These are phyloP conservation scores for Cricetomys ansorgei DNA, from an alignment of 2,113 vertebrate genomes.

Conservation along the genomic window DNA sequence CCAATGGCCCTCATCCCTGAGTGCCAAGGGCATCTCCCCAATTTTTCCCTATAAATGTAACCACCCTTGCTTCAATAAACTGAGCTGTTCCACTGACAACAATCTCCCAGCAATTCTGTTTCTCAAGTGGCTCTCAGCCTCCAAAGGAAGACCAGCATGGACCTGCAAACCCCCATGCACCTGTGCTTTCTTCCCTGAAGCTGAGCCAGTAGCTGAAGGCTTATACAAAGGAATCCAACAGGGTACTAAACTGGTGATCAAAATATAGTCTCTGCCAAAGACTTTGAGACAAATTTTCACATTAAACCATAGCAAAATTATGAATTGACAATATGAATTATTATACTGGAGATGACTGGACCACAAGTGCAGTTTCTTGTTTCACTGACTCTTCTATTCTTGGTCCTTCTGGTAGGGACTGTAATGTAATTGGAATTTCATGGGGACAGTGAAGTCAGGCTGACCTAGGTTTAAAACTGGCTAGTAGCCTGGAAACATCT, in stretches of 20 bases:
- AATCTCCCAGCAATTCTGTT: too few relatives aligned
- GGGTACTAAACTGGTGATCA: background rate
- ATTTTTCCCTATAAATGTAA: too few relatives aligned
- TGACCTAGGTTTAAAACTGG: background rate
- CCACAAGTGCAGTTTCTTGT: background rate
- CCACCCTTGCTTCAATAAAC: too few relatives aligned
- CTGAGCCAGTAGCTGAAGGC: too few relatives aligned
- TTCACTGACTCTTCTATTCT: background rate
- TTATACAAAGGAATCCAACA: too few relatives aligned
- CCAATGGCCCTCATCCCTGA: too few relatives aligned
- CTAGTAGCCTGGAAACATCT: background rate
- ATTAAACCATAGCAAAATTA: background rate
- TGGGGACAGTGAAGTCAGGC: background rate
- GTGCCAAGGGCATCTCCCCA: too few relatives aligned
- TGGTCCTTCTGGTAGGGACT: background rate
- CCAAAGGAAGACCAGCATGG: too few relatives aligned
- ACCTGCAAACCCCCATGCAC: too few relatives aligned
- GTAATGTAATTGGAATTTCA: background rate
- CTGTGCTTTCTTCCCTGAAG: too few relatives aligned
- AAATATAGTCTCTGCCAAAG: background rate
- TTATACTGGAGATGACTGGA: background rate
- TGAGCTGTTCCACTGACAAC: too few relatives aligned
- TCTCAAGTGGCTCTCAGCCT: too few relatives aligned
- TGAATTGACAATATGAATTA: background rate
- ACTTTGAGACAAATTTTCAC: background rate